Evolutionary conservation across 2,113 vertebrate species (phyloP), one percentile per base, ranked within the genome.

Genomic region (Geococcyx californianus): DNA sequence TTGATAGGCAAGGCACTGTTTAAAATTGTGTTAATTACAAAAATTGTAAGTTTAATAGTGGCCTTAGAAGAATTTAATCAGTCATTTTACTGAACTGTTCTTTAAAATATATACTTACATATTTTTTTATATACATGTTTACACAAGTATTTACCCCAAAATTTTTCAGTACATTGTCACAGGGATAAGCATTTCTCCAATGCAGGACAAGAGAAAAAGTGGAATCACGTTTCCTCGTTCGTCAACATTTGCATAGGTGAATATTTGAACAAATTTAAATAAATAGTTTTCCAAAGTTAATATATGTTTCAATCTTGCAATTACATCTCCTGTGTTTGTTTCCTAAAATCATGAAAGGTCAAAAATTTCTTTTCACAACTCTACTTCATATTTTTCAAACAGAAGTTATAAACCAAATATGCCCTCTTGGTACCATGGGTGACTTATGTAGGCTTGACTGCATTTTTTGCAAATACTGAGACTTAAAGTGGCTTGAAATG

Each of bases 401-500:
- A 40, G 11, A 63, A 79, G 28, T 28, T 62, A 49, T 20, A 82
- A 60, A 89, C 26, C 31, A 87, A 86, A 56, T 77, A 70, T 8
- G 18, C 10, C 20, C 26, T 40, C 19, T 82, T 88, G 24, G 24
- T 64, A 89, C 6, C 40, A 82, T 9, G 2, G 2, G 36, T 47
- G 63, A 91, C 42, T 51, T 47, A 88, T 8, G 33, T 44, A 83
- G 15, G 42, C 45, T 85, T 95, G 34, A 96, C 15, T 67, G 52
- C 3, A 79, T 25, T 74, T 63, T 62, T 95, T 52, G 31, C 36
- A 89, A 87, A 91, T 74, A 89, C 26, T 84, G 42, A 90, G 45
- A 93, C 21, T 86, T 90, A 76, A 58, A 1, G 6, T 80, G 72
- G 78, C 29, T 92, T 91, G 91, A 92, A 70, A 95, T 90, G 93